phyloP scores from a whole-genome alignment of 2,113 vertebrate genomes.

The Colossoma macropomum region DNA sequence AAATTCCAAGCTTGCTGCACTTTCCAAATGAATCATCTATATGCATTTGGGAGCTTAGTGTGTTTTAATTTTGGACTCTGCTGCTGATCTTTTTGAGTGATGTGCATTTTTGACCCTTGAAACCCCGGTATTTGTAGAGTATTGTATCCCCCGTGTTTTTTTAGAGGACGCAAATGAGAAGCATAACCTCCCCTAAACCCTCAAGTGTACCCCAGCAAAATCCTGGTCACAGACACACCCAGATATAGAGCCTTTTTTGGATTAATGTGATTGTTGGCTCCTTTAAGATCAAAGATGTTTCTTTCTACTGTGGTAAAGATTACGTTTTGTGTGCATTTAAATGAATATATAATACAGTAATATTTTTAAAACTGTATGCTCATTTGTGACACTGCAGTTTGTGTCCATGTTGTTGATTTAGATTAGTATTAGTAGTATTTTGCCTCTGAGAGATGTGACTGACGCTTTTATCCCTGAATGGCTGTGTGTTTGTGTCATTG shows the following conservation, averaged over 20 bases:
- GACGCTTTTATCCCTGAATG: too few species aligned
- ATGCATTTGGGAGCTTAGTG: not conserved
- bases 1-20: not conserved
- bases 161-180: not conserved
- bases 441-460: not conserved
- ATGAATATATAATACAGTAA: too few species aligned
- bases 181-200: not conserved
- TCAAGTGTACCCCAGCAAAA: not conserved
- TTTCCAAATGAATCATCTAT: too few species aligned
- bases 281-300: too few species aligned
- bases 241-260: not conserved
- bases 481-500: too few species aligned
- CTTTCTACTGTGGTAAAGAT: too few species aligned
- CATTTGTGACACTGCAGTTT: not conserved
- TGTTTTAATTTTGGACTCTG: not conserved
- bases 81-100: not conserved
- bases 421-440: not conserved
- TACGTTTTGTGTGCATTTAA: too few species aligned
- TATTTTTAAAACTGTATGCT: not conserved
- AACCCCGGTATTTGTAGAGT: slow-evolving; percentile 37
- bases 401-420: not conserved
- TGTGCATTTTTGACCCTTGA: slow-evolving; percentile 39
- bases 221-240: not conserved
- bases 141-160: not conserved
- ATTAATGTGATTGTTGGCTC: not conserved